Evolutionary conservation across 2,113 vertebrate species (phyloP), one percentile per base, ranked within the genome.

Genomic region (Typhlomys cinereus): DNA sequence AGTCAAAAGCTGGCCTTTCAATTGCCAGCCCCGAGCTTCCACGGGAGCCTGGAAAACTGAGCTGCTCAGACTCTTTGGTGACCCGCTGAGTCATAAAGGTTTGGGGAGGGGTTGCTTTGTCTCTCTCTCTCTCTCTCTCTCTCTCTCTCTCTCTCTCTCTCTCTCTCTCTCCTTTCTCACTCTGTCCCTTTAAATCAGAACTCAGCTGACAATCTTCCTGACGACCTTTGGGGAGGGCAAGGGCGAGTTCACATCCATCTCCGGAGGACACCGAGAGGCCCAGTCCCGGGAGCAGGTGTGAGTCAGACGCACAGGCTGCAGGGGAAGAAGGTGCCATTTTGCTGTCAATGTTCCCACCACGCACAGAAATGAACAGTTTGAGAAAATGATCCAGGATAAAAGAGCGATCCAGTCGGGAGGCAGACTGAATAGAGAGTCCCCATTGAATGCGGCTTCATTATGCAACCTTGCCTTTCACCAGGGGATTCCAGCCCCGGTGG

Each of bases 261-360:
- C 94, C 80, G 54, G 83, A 46, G 57, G 94, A 90, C 2, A 54
- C 88, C 12, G 90, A 81, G 90, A 64, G 90, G 92, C 76, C 78
- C 73, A 0, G 83, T 95, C 70, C 83, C 85, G 90, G 89, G 83
- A 93, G 96, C 82, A 94, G 94, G 93, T 96, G 92, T 95, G 94
- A 97, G 92, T 95, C 96, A 95, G 94, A 88, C 85, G 44, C 82
- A 29, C 92, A 18, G 75, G 86, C 92, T 84, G 50, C 75, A 71
- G 94, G 92, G 86, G 73, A 94, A 86, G 95, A 94, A 91, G 96
- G 88, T 95, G 93, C 92, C 95, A 88, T 94, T 96, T 95, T 92
- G 92, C 84, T 39, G 0, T 87, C 93, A 92, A 27, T 90, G 86
- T 97, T 95, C 94, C 92, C 89, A 87, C 93, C 93, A 89, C 0